A percentile compares a stretch with the other conserved stretches of the same genome.
phyloP scores from a whole-genome alignment of 1,140 invertebrate genomes.

The Maniola jurtina region DNA sequence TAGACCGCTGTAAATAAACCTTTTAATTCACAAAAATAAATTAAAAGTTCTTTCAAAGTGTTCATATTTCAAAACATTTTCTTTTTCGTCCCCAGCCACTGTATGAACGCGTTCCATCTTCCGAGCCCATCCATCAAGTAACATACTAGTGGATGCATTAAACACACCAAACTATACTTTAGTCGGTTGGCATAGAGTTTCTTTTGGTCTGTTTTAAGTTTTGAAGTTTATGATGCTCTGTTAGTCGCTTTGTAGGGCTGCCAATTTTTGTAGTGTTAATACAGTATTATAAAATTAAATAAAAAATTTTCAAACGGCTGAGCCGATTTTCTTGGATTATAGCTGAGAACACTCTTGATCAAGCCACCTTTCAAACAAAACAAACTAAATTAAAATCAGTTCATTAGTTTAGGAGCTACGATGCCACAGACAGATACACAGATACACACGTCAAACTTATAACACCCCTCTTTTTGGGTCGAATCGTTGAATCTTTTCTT shows the following conservation, averaged over 20 bases:
- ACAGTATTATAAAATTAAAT: too few species aligned
- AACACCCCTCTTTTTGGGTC: too few species aligned
- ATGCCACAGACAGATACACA: too few species aligned
- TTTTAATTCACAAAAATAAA: neutral
- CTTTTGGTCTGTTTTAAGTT: neutral
- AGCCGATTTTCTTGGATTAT: too few species aligned
- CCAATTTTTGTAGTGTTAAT: neutral
- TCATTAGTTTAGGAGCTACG: too few species aligned
- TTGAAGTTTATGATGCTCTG: neutral
- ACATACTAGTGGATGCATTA: neutral
- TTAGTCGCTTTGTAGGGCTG: neutral
- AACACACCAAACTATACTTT: neutral
- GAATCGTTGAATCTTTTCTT: too few species aligned
- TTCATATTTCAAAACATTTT: neutral
- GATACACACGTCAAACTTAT: too few species aligned
- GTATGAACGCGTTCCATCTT: conserved; percentile 4
- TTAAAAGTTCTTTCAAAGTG: neutral
- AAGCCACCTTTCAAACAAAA: too few species aligned
- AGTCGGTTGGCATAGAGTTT: neutral
- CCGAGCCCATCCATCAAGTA: neutral
- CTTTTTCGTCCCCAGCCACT: neutral
- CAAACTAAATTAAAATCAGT: too few species aligned
- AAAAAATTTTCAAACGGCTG: too few species aligned
- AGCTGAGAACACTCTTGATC: too few species aligned
- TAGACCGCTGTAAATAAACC: neutral